Evolutionary conservation across 2,888 invertebrate species (phyloP), one percentile per base, ranked within the genome.

Genomic region (Choristoneura rosaceana): DNA sequence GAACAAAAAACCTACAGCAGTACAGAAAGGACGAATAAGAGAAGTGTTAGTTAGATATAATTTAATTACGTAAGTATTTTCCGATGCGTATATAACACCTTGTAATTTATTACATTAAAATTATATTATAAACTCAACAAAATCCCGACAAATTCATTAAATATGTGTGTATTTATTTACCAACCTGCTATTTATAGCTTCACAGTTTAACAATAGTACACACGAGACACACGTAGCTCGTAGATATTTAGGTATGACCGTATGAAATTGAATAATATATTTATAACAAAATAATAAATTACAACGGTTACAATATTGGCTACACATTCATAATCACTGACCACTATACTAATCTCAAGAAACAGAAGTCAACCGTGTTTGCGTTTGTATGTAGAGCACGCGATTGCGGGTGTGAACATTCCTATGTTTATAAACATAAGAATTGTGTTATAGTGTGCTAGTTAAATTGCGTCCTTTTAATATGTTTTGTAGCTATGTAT

Each of bases 321-420:
- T 15, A n/a, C n/a, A 33, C n/a, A 47, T 15, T 15, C 15, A 33
- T 9, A 47, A 47, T 47, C 7, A 47, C n/a, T n/a, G 10, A 33
- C 50, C 14, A 47, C 58, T 67, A 63, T 58, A 58, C 61, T 43
- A 55, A 63, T 38, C 55, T 25, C 61, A 61, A 67, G 58, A 71
- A 71, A n/a, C 63, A 67, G 58, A 59, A 71, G 68, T 71, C 67
- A 68, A 71, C 63, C 67, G 45, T 71, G 66, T 67, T 71, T 67
- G 67, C 38, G 62, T 38, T 68, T 50, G 67, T 71, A 71, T 71
- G 71, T 71, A 68, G 71, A 71, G 71, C 71, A 68, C 60, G 63
- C 58, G 71, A 71, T 71, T 71, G 55, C 38, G 14, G 58, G 47
- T 55, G 60, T 33, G 71, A 58, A 71, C 41, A 63, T 63, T 68